phyloP scores from a whole-genome alignment of 2,113 vertebrate species.

The Caretta caretta region DNA sequence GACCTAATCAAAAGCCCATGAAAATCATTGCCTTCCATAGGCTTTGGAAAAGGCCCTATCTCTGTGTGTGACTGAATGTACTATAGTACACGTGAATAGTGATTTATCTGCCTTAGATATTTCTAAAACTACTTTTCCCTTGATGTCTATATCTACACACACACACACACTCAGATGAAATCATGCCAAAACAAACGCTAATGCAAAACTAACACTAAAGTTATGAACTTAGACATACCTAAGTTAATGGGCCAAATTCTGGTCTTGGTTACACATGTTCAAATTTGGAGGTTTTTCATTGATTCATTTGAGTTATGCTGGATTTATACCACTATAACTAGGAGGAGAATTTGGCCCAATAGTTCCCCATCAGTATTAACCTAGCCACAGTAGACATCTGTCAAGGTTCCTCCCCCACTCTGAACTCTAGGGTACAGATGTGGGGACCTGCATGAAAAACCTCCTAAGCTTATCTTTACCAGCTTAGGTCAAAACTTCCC shows the following conservation, averaged over 20 bases:
- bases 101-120: not conserved
- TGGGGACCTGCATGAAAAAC: no score
- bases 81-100: not conserved
- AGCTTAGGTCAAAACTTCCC: no score
- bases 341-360: not conserved
- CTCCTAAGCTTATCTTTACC: no score
- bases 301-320: conserved; percentile 41
- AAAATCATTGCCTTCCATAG: not conserved
- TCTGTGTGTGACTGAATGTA: not conserved
- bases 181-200: not conserved
- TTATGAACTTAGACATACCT: not conserved
- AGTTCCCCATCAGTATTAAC: not conserved
- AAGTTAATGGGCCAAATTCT: conserved; percentile 17
- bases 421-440: no score
- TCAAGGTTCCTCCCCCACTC: no score
- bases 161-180: not conserved
- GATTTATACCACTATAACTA: not conserved
- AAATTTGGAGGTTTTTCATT: not conserved
- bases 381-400: not conserved
- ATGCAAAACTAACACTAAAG: not conserved
- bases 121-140: not conserved
- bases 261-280: not conserved
- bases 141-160: not conserved
- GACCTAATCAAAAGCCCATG: not conserved
- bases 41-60: rapidly evolving